Percentiles rank a stretch among this genome's conserved stretches.
Conservation (phyloP, 2,888 invertebrate species). For the Hydroisotoma schaefferi region DNA sequence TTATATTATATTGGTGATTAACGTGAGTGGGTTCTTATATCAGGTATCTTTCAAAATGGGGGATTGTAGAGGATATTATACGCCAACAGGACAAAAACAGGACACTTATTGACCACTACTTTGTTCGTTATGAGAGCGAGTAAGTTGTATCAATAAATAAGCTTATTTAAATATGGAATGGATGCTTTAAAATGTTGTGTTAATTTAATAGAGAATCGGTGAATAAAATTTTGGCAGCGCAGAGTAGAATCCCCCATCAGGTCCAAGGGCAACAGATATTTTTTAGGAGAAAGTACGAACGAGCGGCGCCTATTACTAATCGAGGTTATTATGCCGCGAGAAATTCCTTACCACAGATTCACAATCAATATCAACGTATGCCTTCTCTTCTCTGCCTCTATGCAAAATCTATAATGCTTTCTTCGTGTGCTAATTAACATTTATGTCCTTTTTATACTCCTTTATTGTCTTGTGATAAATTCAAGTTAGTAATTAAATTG, state of each 20-base stretch:
- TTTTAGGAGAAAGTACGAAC: slow-evolving; percentile 9
- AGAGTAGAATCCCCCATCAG: not conserved
- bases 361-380: no score
- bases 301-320: not conserved
- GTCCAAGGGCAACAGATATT: slow-evolving; percentile 8
- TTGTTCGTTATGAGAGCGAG: slow-evolving; percentile 1
- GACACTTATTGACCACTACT: not conserved
- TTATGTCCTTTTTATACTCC: no score
- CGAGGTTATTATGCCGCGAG: no score
- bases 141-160: not conserved
- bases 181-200: not conserved
- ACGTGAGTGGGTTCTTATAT: no score
- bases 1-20: no score
- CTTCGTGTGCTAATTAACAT: no score
- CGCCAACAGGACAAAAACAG: not conserved
- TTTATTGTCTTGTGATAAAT: no score
- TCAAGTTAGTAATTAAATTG: no score
- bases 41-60: slow-evolving; percentile 2
- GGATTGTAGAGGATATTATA: not conserved
- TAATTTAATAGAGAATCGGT: slow-evolving; percentile 5
- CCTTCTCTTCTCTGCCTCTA: no score
- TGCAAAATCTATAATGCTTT: no score
- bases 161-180: not conserved
- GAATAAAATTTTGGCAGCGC: slow-evolving; percentile 3
- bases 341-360: no score